Base-by-base conservation (phyloP, 64 coral and sea anemone species). In the Montipora sp. region DNA sequence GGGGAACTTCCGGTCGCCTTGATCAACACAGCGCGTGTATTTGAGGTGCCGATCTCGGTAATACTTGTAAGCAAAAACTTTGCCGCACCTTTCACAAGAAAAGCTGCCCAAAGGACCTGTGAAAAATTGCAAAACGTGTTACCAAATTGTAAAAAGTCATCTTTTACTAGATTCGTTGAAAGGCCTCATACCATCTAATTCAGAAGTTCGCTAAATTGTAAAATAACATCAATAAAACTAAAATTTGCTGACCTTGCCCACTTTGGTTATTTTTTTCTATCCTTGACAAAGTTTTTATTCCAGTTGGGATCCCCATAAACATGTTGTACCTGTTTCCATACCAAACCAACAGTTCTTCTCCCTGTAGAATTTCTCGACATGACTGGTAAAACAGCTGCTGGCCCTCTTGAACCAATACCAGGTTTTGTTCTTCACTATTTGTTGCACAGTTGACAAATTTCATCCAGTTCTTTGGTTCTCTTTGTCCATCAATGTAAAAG, bases 11-110 rank as follows among this genome's bases (percentile, higher is more conserved):
- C 95, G 79, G 81, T 96, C 87, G 20, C 95, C 95, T 75, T 96
- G 95, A 77, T 96, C 95, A 48, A 96, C 95, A 74, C 95, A 96
- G 48, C 95, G 91, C 0, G 95, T 96, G 91, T 96, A 96, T 78
- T 96, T 96, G 4, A 96, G 91, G 66, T 96, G 95, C 20, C 95
- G 83, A 48, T 96, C 91, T 50, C 95, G 88, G 75, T 96, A 96
- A 66, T 96, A 96, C 70, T 96, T 96, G 81, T 96, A 96, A 27
- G 95, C 91, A 65, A 96, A 96, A 47, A 96, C 95, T 61, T 96
- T 96, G 63, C 90, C 90, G 63, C 95, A 96, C 1, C 95, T 73
- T 21, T 96, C 91, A 77, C 95, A 96, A 3, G 80, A 90, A 18
- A 78, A 96, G 87, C 81, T 96, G 3, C 91, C 91, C 60, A 66